Conservation (phyloP, 2,113 vertebrate genomes). For the Falco punctatus region DNA sequence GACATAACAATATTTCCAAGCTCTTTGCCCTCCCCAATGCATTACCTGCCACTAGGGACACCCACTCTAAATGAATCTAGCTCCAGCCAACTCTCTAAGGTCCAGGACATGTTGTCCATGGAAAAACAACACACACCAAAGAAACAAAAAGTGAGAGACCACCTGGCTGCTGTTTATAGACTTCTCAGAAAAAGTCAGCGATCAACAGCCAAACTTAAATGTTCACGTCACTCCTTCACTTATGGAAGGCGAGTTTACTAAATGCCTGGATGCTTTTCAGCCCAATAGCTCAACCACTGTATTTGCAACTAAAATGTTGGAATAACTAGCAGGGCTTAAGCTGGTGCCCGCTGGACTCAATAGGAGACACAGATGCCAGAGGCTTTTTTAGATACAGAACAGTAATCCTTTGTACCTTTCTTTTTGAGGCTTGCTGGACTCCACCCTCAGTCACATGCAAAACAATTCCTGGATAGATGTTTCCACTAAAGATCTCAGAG, state of each 20-base stretch:
- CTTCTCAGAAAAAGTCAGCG: constrained; percentile 56
- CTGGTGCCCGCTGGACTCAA: constrained; percentile 8
- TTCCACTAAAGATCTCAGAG: background rate
- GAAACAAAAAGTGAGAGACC: constrained; percentile 58
- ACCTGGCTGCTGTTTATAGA: constrained; percentile 68
- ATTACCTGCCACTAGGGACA: constrained; percentile 55
- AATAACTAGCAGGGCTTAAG: constrained; percentile 7
- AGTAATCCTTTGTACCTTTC: constrained; percentile 42
- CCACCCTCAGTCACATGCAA: background rate
- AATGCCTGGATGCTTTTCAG: constrained; percentile 20
- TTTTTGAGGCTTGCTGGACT: background rate
- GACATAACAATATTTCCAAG: constrained; percentile 46
- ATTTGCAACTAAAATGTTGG: constrained; percentile 14
- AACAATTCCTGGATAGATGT: constrained; percentile 43
- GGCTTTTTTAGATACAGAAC: constrained; percentile 36
- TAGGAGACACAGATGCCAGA: constrained; percentile 1
- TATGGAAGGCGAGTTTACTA: constrained; percentile 33
- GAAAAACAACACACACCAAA: constrained; percentile 57
- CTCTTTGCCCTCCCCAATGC: constrained; percentile 36
- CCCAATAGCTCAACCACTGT: background rate
- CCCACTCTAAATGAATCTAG: background rate
- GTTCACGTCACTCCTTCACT: constrained; percentile 21
- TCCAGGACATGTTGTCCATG: constrained; percentile 58
- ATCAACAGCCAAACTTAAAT: constrained; percentile 40
- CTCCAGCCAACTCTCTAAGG: background rate